These are phyloP conservation scores for Pteronotus mesoamericanus DNA, from an alignment of 2,797 vertebrate species.

Conservation along the genomic window DNA sequence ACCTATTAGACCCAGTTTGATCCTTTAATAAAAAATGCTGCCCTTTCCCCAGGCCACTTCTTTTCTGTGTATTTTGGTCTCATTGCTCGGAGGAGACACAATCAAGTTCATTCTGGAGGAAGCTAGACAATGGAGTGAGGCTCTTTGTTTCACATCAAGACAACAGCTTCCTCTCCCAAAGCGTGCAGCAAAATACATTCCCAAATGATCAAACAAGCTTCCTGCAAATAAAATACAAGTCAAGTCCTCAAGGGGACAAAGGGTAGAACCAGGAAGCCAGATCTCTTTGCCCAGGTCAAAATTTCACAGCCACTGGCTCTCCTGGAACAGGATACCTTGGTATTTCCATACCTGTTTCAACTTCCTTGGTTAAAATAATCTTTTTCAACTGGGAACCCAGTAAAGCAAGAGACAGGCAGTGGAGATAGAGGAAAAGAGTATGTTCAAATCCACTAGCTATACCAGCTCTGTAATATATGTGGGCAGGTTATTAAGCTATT, in stretches of 20 bases:
- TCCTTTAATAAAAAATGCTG: not conserved
- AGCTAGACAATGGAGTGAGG: not conserved
- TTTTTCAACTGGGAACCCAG: accelerated
- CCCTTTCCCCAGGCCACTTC: not conserved
- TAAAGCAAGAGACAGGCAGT: too few species aligned
- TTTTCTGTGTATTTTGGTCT: not conserved
- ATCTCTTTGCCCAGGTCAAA: not conserved
- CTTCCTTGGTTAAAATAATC: not conserved
- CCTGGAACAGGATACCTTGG: not conserved
- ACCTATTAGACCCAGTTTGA: not conserved
- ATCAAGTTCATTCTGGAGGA: not conserved
- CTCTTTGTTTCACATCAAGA: not conserved
- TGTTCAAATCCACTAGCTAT: not conserved
- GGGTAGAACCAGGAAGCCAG: not conserved
- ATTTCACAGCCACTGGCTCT: not conserved
- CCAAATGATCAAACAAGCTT: not conserved
- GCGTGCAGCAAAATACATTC: not conserved
- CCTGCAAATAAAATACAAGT: not conserved
- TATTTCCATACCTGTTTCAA: too few species aligned
- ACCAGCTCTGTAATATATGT: accelerated
- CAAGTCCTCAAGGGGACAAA: not conserved
- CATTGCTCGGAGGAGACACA: not conserved
- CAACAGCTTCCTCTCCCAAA: not conserved
- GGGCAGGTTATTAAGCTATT: not conserved
- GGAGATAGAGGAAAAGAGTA: not conserved